phyloP scores from a whole-genome alignment of 1,140 invertebrate genomes.

The Camponotus floridanus region DNA sequence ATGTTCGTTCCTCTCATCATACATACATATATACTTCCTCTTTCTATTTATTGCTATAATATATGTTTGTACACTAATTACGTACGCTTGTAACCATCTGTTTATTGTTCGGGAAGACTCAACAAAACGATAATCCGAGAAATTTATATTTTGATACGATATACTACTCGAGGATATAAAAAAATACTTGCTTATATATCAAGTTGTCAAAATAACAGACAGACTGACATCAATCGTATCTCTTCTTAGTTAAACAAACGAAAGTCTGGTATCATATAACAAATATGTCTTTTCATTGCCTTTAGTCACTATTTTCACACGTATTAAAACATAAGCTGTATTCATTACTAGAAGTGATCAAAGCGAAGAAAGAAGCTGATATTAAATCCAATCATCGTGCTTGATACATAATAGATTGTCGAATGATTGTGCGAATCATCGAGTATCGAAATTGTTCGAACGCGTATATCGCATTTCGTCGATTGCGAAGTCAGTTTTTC shows the following conservation, averaged over 20 bases:
- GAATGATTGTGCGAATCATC: too few relatives aligned
- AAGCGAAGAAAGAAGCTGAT: neutral
- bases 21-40: neutral
- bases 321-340: neutral
- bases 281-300: neutral
- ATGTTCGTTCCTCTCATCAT: neutral
- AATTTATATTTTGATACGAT: neutral
- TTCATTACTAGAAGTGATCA: too few relatives aligned
- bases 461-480: neutral
- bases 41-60: conserved; percentile 8
- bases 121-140: neutral
- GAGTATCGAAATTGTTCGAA: neutral
- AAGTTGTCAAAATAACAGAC: conserved; percentile 7
- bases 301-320: neutral
- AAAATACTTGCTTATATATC: neutral
- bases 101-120: neutral
- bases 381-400: neutral
- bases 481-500: neutral
- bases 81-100: neutral
- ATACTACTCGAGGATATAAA: neutral
- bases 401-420: neutral
- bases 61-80: neutral
- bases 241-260: conserved; percentile 16
- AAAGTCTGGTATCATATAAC: neutral
- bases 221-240: conserved; percentile 18